Evolutionary conservation across 2,797 vertebrate species (phyloP).

Genomic region (Enteromius fasciolatus): DNA sequence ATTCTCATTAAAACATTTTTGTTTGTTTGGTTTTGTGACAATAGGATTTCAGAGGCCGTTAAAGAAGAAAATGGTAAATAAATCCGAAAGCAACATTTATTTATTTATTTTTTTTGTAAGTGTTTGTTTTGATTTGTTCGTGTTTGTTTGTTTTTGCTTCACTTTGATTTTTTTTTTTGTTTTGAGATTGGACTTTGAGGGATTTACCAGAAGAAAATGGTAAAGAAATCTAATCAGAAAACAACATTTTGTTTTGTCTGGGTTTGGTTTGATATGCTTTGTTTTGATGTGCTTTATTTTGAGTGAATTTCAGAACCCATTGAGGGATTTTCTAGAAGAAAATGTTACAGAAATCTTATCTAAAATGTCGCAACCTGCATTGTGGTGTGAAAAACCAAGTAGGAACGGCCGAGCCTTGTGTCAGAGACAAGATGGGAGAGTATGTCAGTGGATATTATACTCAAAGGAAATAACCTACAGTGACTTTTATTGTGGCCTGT

Average conservation of each 20-base stretch:
- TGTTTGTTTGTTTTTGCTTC: too few species aligned
- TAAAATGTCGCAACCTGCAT: background rate
- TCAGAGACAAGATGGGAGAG: background rate
- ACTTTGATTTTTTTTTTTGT: too few species aligned
- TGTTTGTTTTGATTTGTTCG: background rate
- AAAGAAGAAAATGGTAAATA: too few species aligned
- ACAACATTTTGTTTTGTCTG: too few species aligned
- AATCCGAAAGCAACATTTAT: background rate
- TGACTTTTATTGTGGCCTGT: slow-evolving; percentile 15
- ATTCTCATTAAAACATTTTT: background rate
- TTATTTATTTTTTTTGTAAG: too few species aligned
- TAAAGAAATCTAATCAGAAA: too few species aligned
- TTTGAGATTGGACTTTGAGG: too few species aligned
- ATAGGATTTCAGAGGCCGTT: too few species aligned
- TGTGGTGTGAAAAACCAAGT: background rate
- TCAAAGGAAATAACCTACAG: slow-evolving; percentile 24
- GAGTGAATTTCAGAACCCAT: background rate
- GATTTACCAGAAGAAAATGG: too few species aligned
- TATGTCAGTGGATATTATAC: slow-evolving; percentile 24
- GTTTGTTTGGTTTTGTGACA: background rate
- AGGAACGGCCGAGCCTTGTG: background rate
- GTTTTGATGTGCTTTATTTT: background rate
- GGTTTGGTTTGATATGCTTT: too few species aligned
- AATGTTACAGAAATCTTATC: background rate
- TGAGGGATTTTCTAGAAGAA: background rate